Evolutionary conservation across 2,113 vertebrate genomes (phyloP).

Genomic region (Myxocyprinus asiaticus): DNA sequence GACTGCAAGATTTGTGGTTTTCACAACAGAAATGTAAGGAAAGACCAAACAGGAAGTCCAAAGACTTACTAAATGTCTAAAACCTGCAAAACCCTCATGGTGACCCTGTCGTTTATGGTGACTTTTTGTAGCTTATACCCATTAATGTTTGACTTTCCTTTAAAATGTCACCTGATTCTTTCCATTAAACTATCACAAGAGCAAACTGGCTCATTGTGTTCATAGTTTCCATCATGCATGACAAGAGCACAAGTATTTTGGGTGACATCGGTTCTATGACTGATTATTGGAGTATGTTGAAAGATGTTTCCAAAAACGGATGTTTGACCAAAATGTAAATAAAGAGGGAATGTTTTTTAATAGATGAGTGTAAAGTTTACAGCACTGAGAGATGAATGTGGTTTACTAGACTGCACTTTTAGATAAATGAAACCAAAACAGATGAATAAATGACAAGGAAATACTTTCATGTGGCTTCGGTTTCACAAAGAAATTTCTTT

Average conservation of each 20-base stretch:
- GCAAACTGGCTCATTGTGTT: not conserved
- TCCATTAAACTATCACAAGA: not conserved
- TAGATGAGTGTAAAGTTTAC: too few relatives aligned
- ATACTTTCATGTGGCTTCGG: not conserved
- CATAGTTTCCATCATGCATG: conserved; percentile 1
- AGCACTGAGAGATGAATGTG: too few relatives aligned
- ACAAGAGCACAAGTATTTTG: not conserved
- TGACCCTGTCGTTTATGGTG: not conserved
- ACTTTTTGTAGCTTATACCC: not conserved
- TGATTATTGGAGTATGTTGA: not conserved
- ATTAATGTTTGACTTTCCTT: conserved; percentile 39
- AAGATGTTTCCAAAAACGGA: too few relatives aligned
- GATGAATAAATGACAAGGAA: not conserved
- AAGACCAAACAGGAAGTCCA: not conserved
- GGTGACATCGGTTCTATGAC: not conserved
- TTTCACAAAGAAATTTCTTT: not conserved
- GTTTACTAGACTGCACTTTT: not conserved
- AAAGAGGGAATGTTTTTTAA: not conserved
- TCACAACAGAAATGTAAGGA: not conserved
- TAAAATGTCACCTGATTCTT: not conserved
- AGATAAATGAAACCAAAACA: not conserved
- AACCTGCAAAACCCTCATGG: not conserved
- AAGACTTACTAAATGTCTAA: not conserved
- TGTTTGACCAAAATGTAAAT: not conserved
- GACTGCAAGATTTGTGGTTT: not conserved